phyloP scores from a whole-genome alignment of 2,888 invertebrate genomes.

The Geophilus truncorum region DNA sequence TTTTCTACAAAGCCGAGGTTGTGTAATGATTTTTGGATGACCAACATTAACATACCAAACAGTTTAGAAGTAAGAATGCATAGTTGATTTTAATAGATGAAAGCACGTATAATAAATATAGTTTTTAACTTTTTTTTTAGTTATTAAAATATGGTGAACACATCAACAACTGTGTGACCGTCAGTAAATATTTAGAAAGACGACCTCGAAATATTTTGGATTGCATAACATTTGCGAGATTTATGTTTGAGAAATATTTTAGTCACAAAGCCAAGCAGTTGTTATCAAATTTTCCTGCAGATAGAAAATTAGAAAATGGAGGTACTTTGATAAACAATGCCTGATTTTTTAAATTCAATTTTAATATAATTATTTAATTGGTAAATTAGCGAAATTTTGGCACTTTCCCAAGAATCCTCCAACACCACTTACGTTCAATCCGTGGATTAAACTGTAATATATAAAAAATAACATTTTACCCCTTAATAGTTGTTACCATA shows the following conservation, averaged over 20 bases:
- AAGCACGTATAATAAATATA: no score
- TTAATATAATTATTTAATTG: not conserved
- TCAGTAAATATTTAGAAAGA: not conserved
- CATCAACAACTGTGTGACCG: not conserved
- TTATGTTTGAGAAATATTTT: conserved; percentile 50
- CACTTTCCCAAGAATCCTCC: conserved; percentile 48
- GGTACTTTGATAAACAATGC: no score
- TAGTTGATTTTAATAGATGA: not conserved
- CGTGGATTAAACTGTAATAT: conserved; percentile 41
- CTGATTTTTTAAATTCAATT: conserved; percentile 42
- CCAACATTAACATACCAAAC: not conserved
- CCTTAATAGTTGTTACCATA: not conserved
- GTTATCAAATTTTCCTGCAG: conserved; percentile 48
- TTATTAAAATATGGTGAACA: conserved; percentile 7
- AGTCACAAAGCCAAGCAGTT: conserved; percentile 49
- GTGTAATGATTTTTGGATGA: conserved; percentile 16
- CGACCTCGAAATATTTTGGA: conserved; percentile 25
- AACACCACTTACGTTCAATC: conserved; percentile 45
- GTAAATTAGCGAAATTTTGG: conserved; percentile 32
- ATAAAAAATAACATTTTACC: not conserved
- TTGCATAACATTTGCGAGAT: conserved; percentile 46
- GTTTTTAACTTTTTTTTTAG: not conserved
- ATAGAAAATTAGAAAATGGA: conserved; percentile 41
- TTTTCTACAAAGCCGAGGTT: conserved; percentile 30
- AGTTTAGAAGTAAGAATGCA: not conserved